Base-by-base conservation (phyloP, 2,797 vertebrate species). In the Clarias laeviceps region DNA sequence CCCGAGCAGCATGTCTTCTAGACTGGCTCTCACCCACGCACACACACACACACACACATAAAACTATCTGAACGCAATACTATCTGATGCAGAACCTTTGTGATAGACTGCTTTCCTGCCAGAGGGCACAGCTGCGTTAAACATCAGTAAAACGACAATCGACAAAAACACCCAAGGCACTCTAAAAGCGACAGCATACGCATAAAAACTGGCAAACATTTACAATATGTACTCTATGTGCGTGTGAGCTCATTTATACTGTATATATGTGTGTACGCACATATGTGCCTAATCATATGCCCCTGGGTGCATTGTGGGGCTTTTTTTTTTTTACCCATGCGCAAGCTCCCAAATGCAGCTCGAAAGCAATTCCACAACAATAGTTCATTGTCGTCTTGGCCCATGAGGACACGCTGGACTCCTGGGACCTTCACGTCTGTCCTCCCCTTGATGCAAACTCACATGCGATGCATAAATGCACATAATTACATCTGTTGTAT, bases 311-410 rank as follows among this genome's bases (percentile, higher is more conserved):
- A 91, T 90, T 91, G 78, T 80, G 89, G 90, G 89, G 92, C 92
- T 91, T 93, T 74, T 73, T 17, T 66, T 72, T n/a, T 40, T 90
- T 94, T 94, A 93, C 94, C 93, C 92, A 92, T 11, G 88, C 92
- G 91, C 90, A 89, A 95, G 93, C 92, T 94, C 92, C 92, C 91
- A 94, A 94, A 95, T 92, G 92, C 92, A 90, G 91, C 92, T 92
- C 92, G 93, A 94, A 95, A 94, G 92, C 90, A 93, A 94, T 94
- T 94, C 93, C 93, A 94, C 91, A 92, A 94, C 92, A 93, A 94
- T 88, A 85, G 87, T 87, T 89, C 85, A 90, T 90, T 90, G 90
- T 90, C 85, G 81, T 78, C 80, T 84, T 34, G 29, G 82, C 87
- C 88, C 88, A 78, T 34, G 82, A 93, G 93, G 93, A 94, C 86